Evolutionary conservation across 2,113 vertebrate genomes (phyloP).

Genomic region (Oplegnathus fasciatus): DNA sequence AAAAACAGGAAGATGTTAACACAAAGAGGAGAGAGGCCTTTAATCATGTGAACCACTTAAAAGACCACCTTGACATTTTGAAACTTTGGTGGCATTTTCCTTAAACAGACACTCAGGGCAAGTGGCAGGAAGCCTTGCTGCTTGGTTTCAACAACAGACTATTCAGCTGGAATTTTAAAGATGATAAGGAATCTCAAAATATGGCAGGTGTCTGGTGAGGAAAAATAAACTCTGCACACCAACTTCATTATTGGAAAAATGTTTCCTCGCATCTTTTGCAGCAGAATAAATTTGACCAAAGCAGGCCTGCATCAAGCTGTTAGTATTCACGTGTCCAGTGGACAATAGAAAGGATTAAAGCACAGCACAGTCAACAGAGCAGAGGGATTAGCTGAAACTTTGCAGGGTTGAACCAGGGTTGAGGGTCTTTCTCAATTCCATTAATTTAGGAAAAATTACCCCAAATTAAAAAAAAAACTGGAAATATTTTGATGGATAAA

Average conservation of each 20-base stretch:
- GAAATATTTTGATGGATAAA: neutral
- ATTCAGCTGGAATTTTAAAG: neutral
- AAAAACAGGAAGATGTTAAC: slow-evolving; percentile 53
- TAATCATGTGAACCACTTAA: slow-evolving; percentile 37
- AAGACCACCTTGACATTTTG: slow-evolving; percentile 59
- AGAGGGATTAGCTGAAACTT: slow-evolving; percentile 49
- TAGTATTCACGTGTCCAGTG: slow-evolving; percentile 25
- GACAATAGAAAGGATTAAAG: slow-evolving; percentile 60
- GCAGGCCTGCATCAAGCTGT: slow-evolving; percentile 35
- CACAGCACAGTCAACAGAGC: slow-evolving; percentile 53
- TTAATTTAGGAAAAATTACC: neutral
- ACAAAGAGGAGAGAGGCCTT: slow-evolving; percentile 29
- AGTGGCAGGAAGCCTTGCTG: slow-evolving; percentile 14
- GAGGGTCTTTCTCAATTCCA: slow-evolving; percentile 17
- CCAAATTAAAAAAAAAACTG: neutral
- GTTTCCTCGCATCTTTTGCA: slow-evolving; percentile 14
- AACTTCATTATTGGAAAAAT: neutral
- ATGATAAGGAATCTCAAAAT: neutral
- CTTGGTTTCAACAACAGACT: neutral
- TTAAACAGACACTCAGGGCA: slow-evolving; percentile 12
- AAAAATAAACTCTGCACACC: neutral
- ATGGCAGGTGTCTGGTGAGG: neutral
- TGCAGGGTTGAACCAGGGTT: slow-evolving; percentile 3
- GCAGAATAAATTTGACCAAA: slow-evolving; percentile 27
- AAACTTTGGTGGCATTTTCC: slow-evolving; percentile 37